Conservation (phyloP, 1,140 invertebrate species). For the Anoplolepis gracilipes region DNA sequence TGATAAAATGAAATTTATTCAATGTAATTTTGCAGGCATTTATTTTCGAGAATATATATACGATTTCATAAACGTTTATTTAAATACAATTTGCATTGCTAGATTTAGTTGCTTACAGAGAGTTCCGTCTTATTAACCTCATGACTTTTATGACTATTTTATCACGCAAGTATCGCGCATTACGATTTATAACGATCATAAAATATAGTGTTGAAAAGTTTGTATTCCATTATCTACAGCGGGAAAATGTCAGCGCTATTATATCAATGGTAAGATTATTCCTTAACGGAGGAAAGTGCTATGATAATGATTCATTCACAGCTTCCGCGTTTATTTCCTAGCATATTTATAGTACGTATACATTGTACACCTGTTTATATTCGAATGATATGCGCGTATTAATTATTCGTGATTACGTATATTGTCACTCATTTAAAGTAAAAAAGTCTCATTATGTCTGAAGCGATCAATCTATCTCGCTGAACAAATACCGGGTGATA, state of each 20-base stretch:
- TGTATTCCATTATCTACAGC: not conserved
- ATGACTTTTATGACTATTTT: constrained; percentile 14
- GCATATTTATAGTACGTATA: not conserved
- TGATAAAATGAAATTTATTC: no score
- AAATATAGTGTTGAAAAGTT: constrained; percentile 4
- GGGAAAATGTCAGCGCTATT: constrained; percentile 35
- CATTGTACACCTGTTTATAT: constrained; percentile 5
- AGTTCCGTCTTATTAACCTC: not conserved
- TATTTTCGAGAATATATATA: not conserved
- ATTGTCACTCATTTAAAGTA: not conserved
- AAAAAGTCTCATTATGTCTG: not conserved
- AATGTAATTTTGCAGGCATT: not conserved
- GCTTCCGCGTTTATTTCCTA: constrained; percentile 19
- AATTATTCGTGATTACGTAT: constrained; percentile 12
- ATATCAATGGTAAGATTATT: constrained; percentile 9
- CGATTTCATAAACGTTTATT: not conserved
- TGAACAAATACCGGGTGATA: not conserved
- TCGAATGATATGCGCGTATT: not conserved
- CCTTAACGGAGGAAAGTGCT: constrained; percentile 11
- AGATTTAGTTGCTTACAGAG: not conserved
- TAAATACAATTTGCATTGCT: not conserved
- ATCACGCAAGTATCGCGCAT: not conserved
- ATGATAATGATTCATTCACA: constrained; percentile 42
- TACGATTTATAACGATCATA: constrained; percentile 41
- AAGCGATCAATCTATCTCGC: not conserved